Base-by-base conservation (phyloP, 2,797 vertebrate species). In the Epinephelus coioides region DNA sequence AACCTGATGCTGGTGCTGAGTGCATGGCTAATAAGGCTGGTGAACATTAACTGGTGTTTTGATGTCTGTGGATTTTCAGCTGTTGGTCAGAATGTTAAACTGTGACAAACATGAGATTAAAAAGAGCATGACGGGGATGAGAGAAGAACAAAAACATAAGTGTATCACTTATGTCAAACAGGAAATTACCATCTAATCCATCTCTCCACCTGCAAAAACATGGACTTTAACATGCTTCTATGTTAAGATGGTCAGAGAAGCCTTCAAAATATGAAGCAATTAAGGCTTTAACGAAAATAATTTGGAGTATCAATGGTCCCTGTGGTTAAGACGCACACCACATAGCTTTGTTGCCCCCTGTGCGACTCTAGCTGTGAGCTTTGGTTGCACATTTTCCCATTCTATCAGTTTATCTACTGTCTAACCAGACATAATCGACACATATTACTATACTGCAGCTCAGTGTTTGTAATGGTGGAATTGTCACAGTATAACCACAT, bases 51-150 rank as follows among this genome's bases (percentile, higher is more conserved):
- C 30, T 61, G 30, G 25, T 51, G 34, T 6, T 72, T 66, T 25
- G 6, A 46, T 38, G 21, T 43, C 34, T 4, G 43, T 27, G 8
- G 13, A 63, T 46, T 76, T 66, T 68, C 46, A 66, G 13, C 19
- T 47, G 14, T 60, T 73, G n/a, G n/a, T 69, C n/a, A 40, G 34
- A 64, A 25, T 51, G 47, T 73, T 50, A 25, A 15, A 67, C 23
- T 66, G 44, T 30, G 5, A 66, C 15, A 54, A 11, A 54, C 1
- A 34, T n/a, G 18, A 13, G 25, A 50, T 30, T 13, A 47, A 19
- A 4, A 17, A 27, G 12, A 8, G 30, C 12, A 30, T 3, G n/a
- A 14, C 18, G 34, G 11, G 5, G 27, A 18, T 30, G 5, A 10
- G 40, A 43, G 3, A 43, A 12, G 6, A 34, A 34, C 34, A 34